These are phyloP conservation scores for Orthosia gracilis DNA, from an alignment of 2,888 invertebrate genomes.

Conservation along the genomic window DNA sequence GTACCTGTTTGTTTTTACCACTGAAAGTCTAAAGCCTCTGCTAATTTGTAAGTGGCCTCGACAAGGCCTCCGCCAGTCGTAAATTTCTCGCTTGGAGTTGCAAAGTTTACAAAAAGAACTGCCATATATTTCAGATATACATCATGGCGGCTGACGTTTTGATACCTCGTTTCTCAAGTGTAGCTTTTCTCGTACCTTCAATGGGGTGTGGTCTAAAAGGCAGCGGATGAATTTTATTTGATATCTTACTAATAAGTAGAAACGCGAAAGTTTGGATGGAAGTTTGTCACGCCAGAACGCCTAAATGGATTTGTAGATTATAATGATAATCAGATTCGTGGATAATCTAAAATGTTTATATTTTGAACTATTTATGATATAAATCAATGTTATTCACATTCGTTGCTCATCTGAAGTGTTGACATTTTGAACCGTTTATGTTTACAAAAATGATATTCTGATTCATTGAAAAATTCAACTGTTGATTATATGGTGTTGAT, in stretches of 20 bases:
- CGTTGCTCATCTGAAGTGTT: too few species aligned
- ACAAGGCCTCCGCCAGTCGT: constrained; percentile 66
- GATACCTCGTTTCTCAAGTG: constrained; percentile 84
- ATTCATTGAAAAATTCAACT: too few species aligned
- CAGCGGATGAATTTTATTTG: background rate
- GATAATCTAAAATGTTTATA: too few species aligned
- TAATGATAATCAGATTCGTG: too few species aligned
- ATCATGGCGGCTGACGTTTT: constrained; percentile 85
- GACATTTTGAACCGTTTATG: too few species aligned
- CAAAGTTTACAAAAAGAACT: constrained; percentile 86
- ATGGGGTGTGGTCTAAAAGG: constrained; percentile 10
- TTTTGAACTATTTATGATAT: too few species aligned
- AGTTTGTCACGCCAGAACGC: too few species aligned
- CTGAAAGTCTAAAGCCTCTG: constrained; percentile 68
- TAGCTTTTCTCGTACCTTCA: constrained; percentile 73
- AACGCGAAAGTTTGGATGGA: too few species aligned
- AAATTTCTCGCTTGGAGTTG: constrained; percentile 83
- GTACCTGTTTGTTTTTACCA: constrained; percentile 31
- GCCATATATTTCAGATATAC: constrained; percentile 86
- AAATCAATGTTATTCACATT: too few species aligned
- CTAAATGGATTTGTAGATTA: too few species aligned
- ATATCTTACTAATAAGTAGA: background rate
- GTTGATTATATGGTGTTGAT: too few species aligned
- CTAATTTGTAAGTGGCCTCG: constrained; percentile 84
- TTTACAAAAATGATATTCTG: too few species aligned